Percentiles rank a stretch among this genome's conserved stretches.
Evolutionary conservation across 2,888 invertebrate species (phyloP).

Genomic region (Ephialtes manifestator): DNA sequence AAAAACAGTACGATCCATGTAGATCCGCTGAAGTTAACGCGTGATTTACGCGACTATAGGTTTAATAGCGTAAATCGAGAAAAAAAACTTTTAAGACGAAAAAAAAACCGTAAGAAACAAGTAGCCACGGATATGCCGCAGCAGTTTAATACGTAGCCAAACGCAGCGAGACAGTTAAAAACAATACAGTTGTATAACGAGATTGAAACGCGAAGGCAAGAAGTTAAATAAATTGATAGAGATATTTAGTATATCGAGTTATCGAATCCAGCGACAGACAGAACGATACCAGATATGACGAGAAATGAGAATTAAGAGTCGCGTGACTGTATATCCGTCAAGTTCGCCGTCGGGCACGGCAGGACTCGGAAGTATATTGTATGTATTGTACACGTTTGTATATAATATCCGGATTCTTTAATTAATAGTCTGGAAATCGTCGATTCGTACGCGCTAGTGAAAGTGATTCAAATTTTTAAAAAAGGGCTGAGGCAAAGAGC

Average conservation of each 20-base stretch:
- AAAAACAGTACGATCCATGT: slow-evolving; percentile 37
- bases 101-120: slow-evolving; percentile 16
- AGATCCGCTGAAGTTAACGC: slow-evolving; percentile 60
- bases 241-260: slow-evolving; percentile 46
- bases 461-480: slow-evolving; percentile 1
- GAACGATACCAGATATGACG: slow-evolving; percentile 8
- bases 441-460: slow-evolving; percentile 34
- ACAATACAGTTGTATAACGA: slow-evolving; percentile 50
- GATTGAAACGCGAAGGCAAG: slow-evolving; percentile 23
- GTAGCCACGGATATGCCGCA: slow-evolving; percentile 56
- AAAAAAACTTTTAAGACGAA: slow-evolving; percentile 50
- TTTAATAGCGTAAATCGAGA: slow-evolving; percentile 57
- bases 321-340: slow-evolving; percentile 64
- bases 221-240: slow-evolving; percentile 17
- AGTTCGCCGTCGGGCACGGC: slow-evolving; percentile 72
- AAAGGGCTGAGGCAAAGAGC: slow-evolving; percentile 36
- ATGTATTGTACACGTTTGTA: slow-evolving; percentile 71
- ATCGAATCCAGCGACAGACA: slow-evolving; percentile 33
- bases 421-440: slow-evolving; percentile 47
- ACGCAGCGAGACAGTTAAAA: slow-evolving; percentile 52
- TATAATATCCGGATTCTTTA: slow-evolving; percentile 67
- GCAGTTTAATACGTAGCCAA: slow-evolving; percentile 61
- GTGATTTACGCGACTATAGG: slow-evolving; percentile 51
- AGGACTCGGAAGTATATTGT: slow-evolving; percentile 75
- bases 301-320: slow-evolving; percentile 24